Evolutionary conservation across 2,888 invertebrate genomes (phyloP).

Genomic region (Dendrolimus pini): DNA sequence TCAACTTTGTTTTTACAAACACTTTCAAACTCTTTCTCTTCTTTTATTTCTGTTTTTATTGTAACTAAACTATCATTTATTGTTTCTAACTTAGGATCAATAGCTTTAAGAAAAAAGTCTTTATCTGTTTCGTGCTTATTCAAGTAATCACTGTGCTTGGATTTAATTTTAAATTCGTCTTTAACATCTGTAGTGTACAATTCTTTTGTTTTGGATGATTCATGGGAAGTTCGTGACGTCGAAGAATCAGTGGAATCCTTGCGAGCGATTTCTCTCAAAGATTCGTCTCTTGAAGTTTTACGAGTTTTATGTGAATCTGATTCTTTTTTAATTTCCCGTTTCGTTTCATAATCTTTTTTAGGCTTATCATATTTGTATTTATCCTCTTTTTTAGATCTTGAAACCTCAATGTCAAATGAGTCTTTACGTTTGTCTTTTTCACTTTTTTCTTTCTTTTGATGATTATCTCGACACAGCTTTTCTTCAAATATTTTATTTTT

Average conservation of each 20-base stretch:
- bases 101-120: conserved; percentile 33
- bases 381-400: conserved; percentile 60
- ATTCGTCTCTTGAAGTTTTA: conserved; percentile 65
- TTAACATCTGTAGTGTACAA: conserved; percentile 47
- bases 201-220: conserved; percentile 58
- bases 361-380: conserved; percentile 63
- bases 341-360: conserved; percentile 55
- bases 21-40: conserved; percentile 51
- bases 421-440: conserved; percentile 59
- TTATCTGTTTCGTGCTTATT: conserved; percentile 71
- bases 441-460: conserved; percentile 62
- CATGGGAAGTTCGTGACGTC: conserved; percentile 62
- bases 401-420: conserved; percentile 31
- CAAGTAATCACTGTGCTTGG: conserved; percentile 61
- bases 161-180: conserved; percentile 50
- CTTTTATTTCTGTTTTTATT: conserved; percentile 61
- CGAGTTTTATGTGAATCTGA: conserved; percentile 47
- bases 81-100: conserved; percentile 22
- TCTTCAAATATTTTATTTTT: conserved; percentile 48
- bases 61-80: conserved; percentile 29
- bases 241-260: conserved; percentile 73
- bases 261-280: conserved; percentile 51
- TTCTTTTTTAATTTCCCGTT: conserved; percentile 64
- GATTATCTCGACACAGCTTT: conserved; percentile 62
- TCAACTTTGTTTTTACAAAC: conserved; percentile 35